A percentile compares a stretch with the other conserved stretches of the same genome.
Conservation (phyloP, 2,113 vertebrate genomes). For the Melanostigma gelatinosum region DNA sequence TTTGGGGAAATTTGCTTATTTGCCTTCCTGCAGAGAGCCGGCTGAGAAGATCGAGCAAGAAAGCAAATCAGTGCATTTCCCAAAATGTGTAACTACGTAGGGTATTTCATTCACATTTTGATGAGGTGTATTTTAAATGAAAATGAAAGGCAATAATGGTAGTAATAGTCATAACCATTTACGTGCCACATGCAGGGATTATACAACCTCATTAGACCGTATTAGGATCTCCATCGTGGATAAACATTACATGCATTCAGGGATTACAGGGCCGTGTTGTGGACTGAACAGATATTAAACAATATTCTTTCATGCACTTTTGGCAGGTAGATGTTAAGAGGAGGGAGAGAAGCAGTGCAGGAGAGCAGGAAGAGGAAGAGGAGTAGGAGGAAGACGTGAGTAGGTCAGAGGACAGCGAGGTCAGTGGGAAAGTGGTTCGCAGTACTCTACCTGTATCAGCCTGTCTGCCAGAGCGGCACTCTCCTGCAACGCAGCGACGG, state of each 20-base stretch:
- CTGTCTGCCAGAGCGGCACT: slow-evolving; percentile 97
- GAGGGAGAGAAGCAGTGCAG: slow-evolving; percentile 37
- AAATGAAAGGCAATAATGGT: neutral
- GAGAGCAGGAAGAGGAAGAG: slow-evolving; percentile 8
- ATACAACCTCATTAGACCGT: neutral
- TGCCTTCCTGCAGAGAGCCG: neutral
- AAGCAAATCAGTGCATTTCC: slow-evolving; percentile 1
- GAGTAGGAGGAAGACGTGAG: slow-evolving; percentile 29
- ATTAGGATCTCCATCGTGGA: slow-evolving; percentile 11
- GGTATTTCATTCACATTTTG: slow-evolving; percentile 9
- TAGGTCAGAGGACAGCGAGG: slow-evolving; percentile 34
- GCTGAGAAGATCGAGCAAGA: neutral
- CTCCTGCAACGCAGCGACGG: slow-evolving; percentile 85
- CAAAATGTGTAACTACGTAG: neutral
- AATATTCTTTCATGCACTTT: slow-evolving; percentile 71
- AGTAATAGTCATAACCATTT: slow-evolving; percentile 6
- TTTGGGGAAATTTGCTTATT: neutral
- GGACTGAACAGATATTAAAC: slow-evolving; percentile 11
- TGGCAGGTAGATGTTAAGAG: slow-evolving; percentile 6
- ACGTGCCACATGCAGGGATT: slow-evolving; percentile 74
- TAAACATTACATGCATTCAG: slow-evolving; percentile 60
- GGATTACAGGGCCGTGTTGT: slow-evolving; percentile 4
- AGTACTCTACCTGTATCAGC: slow-evolving; percentile 95
- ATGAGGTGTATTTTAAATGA: neutral
- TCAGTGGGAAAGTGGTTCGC: slow-evolving; percentile 47